A percentile compares a stretch with the other conserved stretches of the same genome.
These are phyloP conservation scores for Actinia equina DNA, from an alignment of 64 coral and sea anemone species.

Conservation along the genomic window DNA sequence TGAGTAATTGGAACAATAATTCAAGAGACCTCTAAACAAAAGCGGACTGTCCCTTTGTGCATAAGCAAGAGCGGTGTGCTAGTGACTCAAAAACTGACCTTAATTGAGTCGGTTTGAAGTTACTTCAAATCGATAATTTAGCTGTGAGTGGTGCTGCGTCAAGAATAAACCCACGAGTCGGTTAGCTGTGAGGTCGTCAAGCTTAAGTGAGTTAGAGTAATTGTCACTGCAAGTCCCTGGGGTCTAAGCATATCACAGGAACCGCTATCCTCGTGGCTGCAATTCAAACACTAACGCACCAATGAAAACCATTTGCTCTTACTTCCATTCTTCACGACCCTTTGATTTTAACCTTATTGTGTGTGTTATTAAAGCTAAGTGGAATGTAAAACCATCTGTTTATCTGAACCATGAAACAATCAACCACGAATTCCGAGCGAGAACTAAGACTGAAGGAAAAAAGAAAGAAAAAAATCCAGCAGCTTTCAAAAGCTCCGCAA, in stretches of 20 bases:
- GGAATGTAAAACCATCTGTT: neutral
- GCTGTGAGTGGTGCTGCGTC: neutral
- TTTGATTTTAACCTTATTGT: neutral
- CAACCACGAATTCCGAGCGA: neutral
- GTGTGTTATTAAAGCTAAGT: neutral
- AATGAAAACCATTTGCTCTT: neutral
- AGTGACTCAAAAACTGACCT: neutral
- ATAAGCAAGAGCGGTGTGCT: neutral
- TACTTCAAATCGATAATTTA: neutral
- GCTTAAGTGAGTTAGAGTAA: neutral
- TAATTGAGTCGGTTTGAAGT: neutral
- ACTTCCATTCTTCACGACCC: neutral
- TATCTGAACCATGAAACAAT: neutral
- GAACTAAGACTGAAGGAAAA: too few relatives aligned
- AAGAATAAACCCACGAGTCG: neutral
- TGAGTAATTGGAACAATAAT: constrained; percentile 19
- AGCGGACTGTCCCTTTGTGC: neutral
- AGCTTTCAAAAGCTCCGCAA: neutral
- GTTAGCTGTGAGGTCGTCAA: neutral
- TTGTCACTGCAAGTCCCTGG: neutral
- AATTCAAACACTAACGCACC: neutral
- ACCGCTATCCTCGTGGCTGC: neutral
- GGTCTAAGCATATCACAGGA: neutral
- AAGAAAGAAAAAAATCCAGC: neutral
- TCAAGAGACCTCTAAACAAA: neutral